Base-by-base conservation (phyloP, 2,888 invertebrate genomes). In the Rhagonycha fulva region DNA sequence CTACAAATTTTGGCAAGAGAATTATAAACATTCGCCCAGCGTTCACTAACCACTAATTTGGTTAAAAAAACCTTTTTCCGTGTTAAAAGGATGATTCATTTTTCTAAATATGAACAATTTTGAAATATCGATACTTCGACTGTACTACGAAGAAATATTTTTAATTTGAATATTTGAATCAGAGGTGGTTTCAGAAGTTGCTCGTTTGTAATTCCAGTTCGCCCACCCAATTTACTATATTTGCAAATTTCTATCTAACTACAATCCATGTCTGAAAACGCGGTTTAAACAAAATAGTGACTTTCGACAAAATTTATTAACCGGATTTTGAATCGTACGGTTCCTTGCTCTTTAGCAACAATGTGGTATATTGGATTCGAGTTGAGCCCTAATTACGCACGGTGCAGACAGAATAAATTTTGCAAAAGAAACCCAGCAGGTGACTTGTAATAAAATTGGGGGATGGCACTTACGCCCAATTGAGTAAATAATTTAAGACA, bases 151-250 rank as follows among this genome's bases (percentile, higher is more conserved):
- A 76, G 4, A 47, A 30, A 19, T 60, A 62, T 30, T 32, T 68
- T 62, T 71, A 67, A 62, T 70, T 63, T 66, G 68, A 72, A 72
- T 60, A 68, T 30, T 61, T 14, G 14, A 72, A 47, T 66, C 28
- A 47, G 28, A 47, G 12, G 66, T 19, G 23, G 72, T 30, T 69
- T 30, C 63, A 63, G 67, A 72, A 72, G 68, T 72, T 76, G 30
- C 60, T 60, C 28, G 69, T 72, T 76, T 67, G 47, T 68, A 7
- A 68, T 19, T 63, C 76, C 72, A 76, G 76, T 76, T 76, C 76
- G 72, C 76, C 76, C 66, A 76, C 76, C 24, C 19, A 60, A 28
- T 70, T 69, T 23, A 63, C 76, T 69, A 76, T 76, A 72, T 72
- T 70, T 61, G 72, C 62, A 63, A 28, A n/a, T 76, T 72, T 68